phyloP scores from a whole-genome alignment of 2,113 vertebrate species.

The Coptodon rendalli region DNA sequence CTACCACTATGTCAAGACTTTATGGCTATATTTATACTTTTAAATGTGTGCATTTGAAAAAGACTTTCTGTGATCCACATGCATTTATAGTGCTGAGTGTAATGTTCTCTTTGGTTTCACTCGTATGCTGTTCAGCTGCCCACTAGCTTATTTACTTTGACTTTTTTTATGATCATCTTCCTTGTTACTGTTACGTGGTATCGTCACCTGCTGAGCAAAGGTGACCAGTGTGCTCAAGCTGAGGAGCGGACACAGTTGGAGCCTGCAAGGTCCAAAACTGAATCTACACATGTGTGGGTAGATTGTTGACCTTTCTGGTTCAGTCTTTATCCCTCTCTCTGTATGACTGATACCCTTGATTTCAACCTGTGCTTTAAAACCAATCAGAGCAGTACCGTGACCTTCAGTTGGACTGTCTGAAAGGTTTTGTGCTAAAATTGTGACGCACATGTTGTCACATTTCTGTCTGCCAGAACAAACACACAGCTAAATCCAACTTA shows the following conservation, averaged over 20 bases:
- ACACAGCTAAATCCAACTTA: constrained; percentile 42
- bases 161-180: constrained; percentile 3
- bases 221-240: constrained; percentile 4
- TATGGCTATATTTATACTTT: not conserved
- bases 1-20: not conserved
- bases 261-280: not conserved
- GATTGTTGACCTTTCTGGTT: constrained; percentile 8
- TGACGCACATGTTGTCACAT: not conserved
- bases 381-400: constrained; percentile 7
- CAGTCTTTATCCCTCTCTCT: not conserved
- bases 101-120: not conserved
- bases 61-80: not conserved
- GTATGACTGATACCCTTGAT: not conserved
- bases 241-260: constrained; percentile 8
- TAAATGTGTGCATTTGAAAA: not conserved
- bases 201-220: constrained; percentile 34
- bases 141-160: constrained; percentile 2
- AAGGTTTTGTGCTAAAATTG: constrained; percentile 33
- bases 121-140: not conserved
- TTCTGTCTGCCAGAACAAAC: constrained; percentile 37
- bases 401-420: constrained; percentile 36
- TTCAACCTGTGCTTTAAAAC: not conserved
- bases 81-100: not conserved
- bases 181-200: not conserved
- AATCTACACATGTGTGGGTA: not conserved